Conservation (phyloP, 1,140 invertebrate genomes). For the Anastrepha ludens region DNA sequence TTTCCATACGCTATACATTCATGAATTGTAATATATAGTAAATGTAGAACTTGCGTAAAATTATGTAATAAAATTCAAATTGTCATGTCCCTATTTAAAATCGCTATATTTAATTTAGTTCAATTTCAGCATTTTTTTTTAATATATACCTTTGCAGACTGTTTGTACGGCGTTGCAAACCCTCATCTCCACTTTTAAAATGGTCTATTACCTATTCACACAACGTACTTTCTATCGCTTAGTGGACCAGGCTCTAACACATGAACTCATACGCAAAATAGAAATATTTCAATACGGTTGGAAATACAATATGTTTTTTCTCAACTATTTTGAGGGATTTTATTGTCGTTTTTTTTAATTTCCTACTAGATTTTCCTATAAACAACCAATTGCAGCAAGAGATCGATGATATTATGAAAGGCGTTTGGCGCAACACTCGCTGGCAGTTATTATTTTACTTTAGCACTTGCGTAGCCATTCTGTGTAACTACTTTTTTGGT, state of each 20-base stretch:
- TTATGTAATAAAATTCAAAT: no score
- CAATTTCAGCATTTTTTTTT: no score
- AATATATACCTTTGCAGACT: slow-evolving; percentile 58
- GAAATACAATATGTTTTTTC: neutral
- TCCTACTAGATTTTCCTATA: slow-evolving; percentile 62
- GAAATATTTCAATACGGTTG: slow-evolving; percentile 65
- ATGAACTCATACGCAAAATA: slow-evolving; percentile 63
- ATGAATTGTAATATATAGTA: no score
- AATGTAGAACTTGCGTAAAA: no score
- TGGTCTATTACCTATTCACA: slow-evolving; percentile 64
- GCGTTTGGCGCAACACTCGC: slow-evolving; percentile 63
- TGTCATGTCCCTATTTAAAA: no score
- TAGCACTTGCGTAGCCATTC: slow-evolving; percentile 59
- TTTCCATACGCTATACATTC: no score
- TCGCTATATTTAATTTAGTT: no score
- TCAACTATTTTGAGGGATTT: neutral
- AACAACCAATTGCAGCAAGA: slow-evolving; percentile 55
- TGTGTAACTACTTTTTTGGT: slow-evolving; percentile 63
- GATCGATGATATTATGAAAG: slow-evolving; percentile 61
- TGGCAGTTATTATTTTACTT: slow-evolving; percentile 65
- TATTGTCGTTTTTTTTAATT: neutral
- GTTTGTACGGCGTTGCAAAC: slow-evolving; percentile 65
- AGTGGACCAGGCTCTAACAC: slow-evolving; percentile 59
- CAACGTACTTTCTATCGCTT: slow-evolving; percentile 62
- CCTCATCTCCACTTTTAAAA: slow-evolving; percentile 63